Conservation (phyloP, 2,888 invertebrate genomes). For the Plutella xylostella region DNA sequence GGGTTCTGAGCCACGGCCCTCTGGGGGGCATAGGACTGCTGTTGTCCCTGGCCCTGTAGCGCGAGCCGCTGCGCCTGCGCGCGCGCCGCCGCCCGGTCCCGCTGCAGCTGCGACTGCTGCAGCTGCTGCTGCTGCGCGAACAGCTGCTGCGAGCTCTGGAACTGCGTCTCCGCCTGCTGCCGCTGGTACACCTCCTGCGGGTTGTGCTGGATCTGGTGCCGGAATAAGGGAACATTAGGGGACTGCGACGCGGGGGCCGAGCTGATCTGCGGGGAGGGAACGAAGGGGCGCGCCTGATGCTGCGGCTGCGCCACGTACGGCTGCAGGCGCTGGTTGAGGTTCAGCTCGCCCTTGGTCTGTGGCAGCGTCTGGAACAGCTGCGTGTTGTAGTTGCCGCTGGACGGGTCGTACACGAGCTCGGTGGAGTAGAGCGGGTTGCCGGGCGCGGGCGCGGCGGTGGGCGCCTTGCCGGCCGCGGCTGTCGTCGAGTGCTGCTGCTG, state of each 20-base stretch:
- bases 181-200: slow-evolving; percentile 69
- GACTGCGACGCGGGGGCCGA: slow-evolving; percentile 46
- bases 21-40: slow-evolving; percentile 27
- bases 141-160: slow-evolving; percentile 74
- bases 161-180: slow-evolving; percentile 70
- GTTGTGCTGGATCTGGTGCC: slow-evolving; percentile 52
- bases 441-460: slow-evolving; percentile 41
- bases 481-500: slow-evolving; percentile 68
- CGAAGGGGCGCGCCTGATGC: slow-evolving; percentile 64
- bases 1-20: slow-evolving; percentile 30
- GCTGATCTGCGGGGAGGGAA: slow-evolving; percentile 71
- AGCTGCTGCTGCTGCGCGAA: slow-evolving; percentile 76
- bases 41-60: slow-evolving; percentile 23
- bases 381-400: slow-evolving; percentile 82
- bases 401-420: slow-evolving; percentile 81
- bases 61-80: slow-evolving; percentile 57
- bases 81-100: slow-evolving; percentile 66
- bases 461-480: slow-evolving; percentile 36
- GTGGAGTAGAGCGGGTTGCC: slow-evolving; percentile 80
- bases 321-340: slow-evolving; percentile 79
- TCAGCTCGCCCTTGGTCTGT: slow-evolving; percentile 78
- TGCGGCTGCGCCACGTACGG: slow-evolving; percentile 76
- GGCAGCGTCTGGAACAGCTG: slow-evolving; percentile 82
- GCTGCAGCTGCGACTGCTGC: slow-evolving; percentile 74
- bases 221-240: slow-evolving; percentile 60